Evolutionary conservation across 2,113 vertebrate species (phyloP).

Genomic region (Cyprinodon brontotheroides): DNA sequence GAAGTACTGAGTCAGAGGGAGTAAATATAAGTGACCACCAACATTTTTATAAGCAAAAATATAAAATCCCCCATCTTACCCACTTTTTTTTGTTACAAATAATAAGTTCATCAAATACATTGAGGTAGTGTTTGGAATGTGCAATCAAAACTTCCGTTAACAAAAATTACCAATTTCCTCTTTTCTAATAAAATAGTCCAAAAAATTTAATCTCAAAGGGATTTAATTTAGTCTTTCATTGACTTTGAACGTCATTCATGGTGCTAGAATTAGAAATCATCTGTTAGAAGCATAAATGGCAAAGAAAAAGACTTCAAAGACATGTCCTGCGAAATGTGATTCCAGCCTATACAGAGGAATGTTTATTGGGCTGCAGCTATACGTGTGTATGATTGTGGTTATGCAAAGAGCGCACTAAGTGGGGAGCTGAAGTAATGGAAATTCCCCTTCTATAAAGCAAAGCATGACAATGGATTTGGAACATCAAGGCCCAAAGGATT

Average conservation of each 20-base stretch:
- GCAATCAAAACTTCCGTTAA: too few species aligned
- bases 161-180: background rate
- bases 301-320: conserved; percentile 73
- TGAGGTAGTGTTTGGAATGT: background rate
- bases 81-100: too few species aligned
- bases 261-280: conserved; percentile 51
- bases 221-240: conserved; percentile 42
- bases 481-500: conserved; percentile 77
- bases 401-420: conserved; percentile 71
- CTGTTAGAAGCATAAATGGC: conserved; percentile 55
- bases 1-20: background rate
- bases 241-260: conserved; percentile 27
- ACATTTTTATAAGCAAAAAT: background rate
- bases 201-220: conserved; percentile 34
- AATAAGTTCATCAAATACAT: too few species aligned
- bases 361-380: conserved; percentile 66
- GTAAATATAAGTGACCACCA: background rate
- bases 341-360: conserved; percentile 64
- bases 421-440: conserved; percentile 78
- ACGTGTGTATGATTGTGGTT: conserved; percentile 63
- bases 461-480: conserved; percentile 81
- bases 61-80: too few species aligned
- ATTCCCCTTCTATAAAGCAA: conserved; percentile 75
- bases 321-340: conserved; percentile 66
- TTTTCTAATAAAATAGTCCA: conserved; percentile 28